Evolutionary conservation across 2,888 invertebrate genomes (phyloP).

Genomic region (Eupithecia tripunctaria): DNA sequence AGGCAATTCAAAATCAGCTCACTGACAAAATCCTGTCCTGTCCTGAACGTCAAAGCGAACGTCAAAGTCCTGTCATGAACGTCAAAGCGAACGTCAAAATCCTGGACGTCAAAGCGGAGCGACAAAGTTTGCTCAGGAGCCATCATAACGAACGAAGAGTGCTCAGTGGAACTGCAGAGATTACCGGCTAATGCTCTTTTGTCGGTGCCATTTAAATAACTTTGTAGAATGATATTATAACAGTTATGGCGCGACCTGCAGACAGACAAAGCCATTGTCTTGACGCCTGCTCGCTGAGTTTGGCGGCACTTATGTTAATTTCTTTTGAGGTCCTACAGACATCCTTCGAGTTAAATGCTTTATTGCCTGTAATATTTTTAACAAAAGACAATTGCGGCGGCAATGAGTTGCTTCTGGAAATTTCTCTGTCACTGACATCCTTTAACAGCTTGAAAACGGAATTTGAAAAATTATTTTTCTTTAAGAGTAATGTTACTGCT

Average conservation of each 20-base stretch:
- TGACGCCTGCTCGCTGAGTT: constrained; percentile 62
- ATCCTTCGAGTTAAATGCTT: constrained; percentile 67
- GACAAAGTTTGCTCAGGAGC: too few relatives aligned
- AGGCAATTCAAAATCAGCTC: background rate
- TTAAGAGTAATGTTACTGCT: too few relatives aligned
- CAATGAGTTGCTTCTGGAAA: constrained; percentile 33
- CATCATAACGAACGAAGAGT: background rate
- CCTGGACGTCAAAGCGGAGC: too few relatives aligned
- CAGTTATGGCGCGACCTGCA: constrained; percentile 69
- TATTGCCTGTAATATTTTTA: constrained; percentile 67
- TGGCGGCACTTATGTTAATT: constrained; percentile 81
- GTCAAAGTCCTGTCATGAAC: too few relatives aligned
- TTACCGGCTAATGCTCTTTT: constrained; percentile 53
- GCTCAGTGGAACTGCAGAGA: constrained; percentile 49
- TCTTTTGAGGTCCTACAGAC: constrained; percentile 72
- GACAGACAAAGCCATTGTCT: constrained; percentile 82
- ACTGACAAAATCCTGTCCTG: background rate
- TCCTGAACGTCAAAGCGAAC: too few relatives aligned
- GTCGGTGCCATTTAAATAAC: constrained; percentile 63
- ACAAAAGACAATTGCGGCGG: constrained; percentile 54
- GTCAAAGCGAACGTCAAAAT: too few relatives aligned
- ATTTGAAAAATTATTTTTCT: background rate
- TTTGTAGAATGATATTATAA: constrained; percentile 63
- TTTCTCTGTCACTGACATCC: constrained; percentile 1
- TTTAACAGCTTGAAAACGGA: background rate